A percentile compares a stretch with the other conserved stretches of the same genome.
These are phyloP conservation scores for Tachystola acroxantha DNA, from an alignment of 2,888 invertebrate genomes.

Conservation along the genomic window DNA sequence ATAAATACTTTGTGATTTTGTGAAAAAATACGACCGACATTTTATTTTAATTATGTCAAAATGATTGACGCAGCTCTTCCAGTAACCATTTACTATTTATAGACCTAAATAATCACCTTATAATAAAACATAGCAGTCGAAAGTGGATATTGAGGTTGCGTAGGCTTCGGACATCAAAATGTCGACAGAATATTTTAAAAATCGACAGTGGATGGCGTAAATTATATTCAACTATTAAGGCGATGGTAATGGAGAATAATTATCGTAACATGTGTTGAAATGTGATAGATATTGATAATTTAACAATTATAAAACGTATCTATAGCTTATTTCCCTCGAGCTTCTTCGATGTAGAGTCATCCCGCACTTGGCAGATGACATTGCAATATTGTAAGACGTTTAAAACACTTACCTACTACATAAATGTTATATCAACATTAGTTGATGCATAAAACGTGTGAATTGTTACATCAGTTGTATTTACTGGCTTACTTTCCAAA, in stretches of 20 bases:
- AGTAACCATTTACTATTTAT: no score
- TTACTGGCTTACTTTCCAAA: not conserved
- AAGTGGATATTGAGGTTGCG: constrained; percentile 5
- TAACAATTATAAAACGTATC: no score
- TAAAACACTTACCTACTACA: not conserved
- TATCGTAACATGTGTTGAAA: no score
- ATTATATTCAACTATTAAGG: no score
- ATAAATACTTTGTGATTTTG: no score
- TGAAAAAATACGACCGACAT: no score
- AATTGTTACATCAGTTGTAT: constrained; percentile 1
- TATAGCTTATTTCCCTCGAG: not conserved
- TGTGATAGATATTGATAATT: no score
- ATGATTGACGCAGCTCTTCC: no score
- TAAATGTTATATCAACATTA: not conserved
- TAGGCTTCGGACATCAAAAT: constrained; percentile 2
- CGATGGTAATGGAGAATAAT: no score
- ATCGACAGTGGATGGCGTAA: not conserved
- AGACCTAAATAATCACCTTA: no score
- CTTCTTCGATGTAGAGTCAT: not conserved
- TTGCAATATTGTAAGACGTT: not conserved
- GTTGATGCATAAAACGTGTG: constrained; percentile 1
- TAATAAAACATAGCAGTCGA: constrained; percentile 1
- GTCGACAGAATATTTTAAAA: constrained; percentile 3
- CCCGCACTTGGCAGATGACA: not conserved
- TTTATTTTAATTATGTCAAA: no score